Conservation (phyloP, 2,113 vertebrate species). For the Pangasianodon gigas region DNA sequence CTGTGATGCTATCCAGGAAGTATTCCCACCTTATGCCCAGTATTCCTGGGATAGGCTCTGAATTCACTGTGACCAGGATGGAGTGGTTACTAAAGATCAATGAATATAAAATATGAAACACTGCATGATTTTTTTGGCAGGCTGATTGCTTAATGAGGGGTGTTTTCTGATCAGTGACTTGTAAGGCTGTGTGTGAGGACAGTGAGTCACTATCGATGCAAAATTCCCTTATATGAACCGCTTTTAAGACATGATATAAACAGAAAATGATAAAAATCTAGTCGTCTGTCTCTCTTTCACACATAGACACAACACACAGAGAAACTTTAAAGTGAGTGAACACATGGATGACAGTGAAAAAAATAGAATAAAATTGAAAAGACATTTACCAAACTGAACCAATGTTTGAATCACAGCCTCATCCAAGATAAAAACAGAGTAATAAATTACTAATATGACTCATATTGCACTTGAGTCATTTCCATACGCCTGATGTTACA, state of each 20-base stretch:
- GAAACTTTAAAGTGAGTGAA: not conserved
- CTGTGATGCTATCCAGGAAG: not conserved
- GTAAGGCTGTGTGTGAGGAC: not conserved
- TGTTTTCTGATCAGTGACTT: conserved; percentile 10
- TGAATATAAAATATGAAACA: not conserved
- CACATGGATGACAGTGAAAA: not conserved
- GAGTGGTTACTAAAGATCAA: not conserved
- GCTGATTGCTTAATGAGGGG: not conserved
- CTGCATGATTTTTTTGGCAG: not conserved
- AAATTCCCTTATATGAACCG: not conserved
- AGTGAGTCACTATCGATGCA: not conserved
- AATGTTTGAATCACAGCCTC: not conserved
- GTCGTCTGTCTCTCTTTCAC: not conserved
- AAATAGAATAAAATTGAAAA: not conserved
- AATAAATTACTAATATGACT: conserved; percentile 9
- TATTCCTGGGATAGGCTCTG: too few relatives aligned
- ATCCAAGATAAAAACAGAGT: conserved; percentile 1
- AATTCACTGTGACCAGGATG: not conserved
- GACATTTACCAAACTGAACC: not conserved
- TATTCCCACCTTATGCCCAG: too few relatives aligned
- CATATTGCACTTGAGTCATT: not conserved
- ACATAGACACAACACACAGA: not conserved
- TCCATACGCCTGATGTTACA: not conserved
- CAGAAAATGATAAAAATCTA: not conserved
- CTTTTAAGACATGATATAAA: not conserved